phyloP scores from a whole-genome alignment of 2,113 vertebrate genomes.

The Zosterops borbonicus region DNA sequence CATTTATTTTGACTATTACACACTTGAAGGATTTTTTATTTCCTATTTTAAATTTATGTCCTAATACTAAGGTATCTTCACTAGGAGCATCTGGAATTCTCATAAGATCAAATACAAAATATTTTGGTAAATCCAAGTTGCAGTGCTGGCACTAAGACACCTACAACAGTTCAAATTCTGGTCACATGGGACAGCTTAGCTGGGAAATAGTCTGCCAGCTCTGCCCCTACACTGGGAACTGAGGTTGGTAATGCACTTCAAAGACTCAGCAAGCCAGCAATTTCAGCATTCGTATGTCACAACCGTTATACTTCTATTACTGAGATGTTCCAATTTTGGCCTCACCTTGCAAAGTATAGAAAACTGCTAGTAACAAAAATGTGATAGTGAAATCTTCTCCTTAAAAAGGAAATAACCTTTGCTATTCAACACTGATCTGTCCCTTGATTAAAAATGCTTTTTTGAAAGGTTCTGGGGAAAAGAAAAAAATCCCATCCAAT shows the following conservation, averaged over 20 bases:
- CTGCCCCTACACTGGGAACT: neutral
- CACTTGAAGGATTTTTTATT: neutral
- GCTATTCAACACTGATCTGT: neutral
- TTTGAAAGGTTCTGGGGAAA: neutral
- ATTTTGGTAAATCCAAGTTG: neutral
- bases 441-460: neutral
- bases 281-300: neutral
- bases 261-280: neutral
- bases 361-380: neutral
- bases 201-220: neutral
- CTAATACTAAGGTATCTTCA: neutral
- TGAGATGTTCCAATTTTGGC: neutral
- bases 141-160: neutral
- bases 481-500: neutral
- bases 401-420: neutral
- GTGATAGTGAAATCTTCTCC: neutral
- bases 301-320: neutral
- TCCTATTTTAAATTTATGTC: neutral
- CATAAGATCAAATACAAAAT: neutral
- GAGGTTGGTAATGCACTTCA: neutral
- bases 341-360: neutral
- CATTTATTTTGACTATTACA: neutral
- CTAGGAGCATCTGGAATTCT: conserved; percentile 4
- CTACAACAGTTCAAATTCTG: neutral
- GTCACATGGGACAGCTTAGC: neutral